Evolutionary conservation across 2,113 vertebrate species (phyloP).

Genomic region (Lepus timidus): DNA sequence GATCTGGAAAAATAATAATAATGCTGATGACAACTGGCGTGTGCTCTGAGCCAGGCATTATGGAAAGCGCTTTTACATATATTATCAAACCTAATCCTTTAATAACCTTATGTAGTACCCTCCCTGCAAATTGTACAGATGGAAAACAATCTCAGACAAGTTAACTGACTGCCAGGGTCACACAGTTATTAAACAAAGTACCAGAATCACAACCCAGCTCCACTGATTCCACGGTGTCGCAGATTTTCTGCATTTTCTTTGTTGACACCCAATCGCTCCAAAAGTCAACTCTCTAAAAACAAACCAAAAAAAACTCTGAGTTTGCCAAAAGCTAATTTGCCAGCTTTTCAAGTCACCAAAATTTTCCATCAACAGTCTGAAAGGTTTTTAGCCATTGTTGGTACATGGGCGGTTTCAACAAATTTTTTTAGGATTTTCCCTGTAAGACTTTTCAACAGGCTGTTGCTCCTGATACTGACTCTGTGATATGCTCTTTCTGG

Average conservation of each 20-base stretch:
- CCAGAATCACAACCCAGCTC: not conserved
- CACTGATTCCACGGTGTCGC: not conserved
- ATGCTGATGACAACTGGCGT: not conserved
- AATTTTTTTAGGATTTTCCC: not conserved
- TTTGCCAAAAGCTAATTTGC: slow-evolving; percentile 28
- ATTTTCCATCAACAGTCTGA: not conserved
- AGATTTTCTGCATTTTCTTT: slow-evolving; percentile 9
- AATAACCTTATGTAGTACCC: not conserved
- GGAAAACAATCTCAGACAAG: not conserved
- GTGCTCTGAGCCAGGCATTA: not conserved
- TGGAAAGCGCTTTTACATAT: not conserved
- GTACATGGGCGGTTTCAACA: not conserved
- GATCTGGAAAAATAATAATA: not conserved
- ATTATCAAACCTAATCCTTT: not conserved
- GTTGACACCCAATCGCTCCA: not conserved
- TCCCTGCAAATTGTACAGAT: not conserved
- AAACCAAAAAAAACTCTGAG: not conserved
- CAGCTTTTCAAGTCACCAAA: not conserved
- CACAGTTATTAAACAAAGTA: not conserved
- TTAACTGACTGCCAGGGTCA: not conserved
- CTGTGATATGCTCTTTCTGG: rapidly evolving
- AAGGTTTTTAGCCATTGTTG: not conserved
- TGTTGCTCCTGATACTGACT: not conserved
- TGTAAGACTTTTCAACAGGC: not conserved
- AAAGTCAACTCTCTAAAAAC: not conserved